Percentiles rank a stretch among this genome's conserved stretches.
Evolutionary conservation across 2,888 invertebrate species (phyloP).

Genomic region (Glyphotaelius pellucidus): DNA sequence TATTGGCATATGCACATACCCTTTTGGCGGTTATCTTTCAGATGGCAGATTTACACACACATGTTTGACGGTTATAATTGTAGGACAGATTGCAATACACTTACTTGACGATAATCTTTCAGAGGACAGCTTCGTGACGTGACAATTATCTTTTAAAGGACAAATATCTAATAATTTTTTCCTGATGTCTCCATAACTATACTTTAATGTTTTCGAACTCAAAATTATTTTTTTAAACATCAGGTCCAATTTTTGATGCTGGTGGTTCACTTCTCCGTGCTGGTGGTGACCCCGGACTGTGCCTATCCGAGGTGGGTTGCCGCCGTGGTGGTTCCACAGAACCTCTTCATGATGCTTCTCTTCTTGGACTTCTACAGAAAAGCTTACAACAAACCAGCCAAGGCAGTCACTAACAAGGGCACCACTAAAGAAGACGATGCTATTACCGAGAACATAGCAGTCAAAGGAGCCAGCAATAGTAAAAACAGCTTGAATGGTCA

Average conservation of each 20-base stretch:
- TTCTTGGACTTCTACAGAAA: slow-evolving; percentile 84
- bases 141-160: too few relatives aligned
- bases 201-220: neutral
- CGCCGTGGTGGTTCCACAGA: slow-evolving; percentile 80
- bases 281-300: slow-evolving; percentile 77
- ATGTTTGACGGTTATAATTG: neutral
- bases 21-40: neutral
- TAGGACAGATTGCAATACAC: neutral
- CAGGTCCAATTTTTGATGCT: slow-evolving; percentile 82
- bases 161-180: too few relatives aligned
- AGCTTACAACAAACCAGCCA: slow-evolving; percentile 73
- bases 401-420: slow-evolving; percentile 68
- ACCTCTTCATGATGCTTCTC: slow-evolving; percentile 81
- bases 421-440: neutral
- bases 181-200: neutral
- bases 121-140: neutral
- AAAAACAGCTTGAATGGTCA: neutral
- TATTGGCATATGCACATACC: too few relatives aligned
- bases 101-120: neutral
- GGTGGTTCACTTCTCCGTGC: slow-evolving; percentile 75
- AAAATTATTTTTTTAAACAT: neutral
- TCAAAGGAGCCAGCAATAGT: neutral
- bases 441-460: neutral
- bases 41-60: neutral
- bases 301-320: slow-evolving; percentile 78